These are phyloP conservation scores for Camptogramma bilineatum DNA, from an alignment of 2,888 invertebrate species.

Conservation along the genomic window DNA sequence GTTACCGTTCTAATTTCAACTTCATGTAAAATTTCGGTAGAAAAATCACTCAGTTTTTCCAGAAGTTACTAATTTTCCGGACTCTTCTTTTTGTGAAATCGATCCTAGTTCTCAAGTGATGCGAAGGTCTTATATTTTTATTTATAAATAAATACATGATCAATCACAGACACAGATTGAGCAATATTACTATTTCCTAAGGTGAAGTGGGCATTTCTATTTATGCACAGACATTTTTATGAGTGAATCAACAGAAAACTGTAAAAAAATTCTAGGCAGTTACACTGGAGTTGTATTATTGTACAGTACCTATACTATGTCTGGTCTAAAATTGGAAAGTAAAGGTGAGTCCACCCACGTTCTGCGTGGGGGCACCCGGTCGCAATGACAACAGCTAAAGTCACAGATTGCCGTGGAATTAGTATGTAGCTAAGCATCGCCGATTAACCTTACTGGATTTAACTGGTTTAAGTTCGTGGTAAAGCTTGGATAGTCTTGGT, in stretches of 20 bases:
- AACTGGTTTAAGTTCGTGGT: not conserved
- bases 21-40: too few species aligned
- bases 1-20: too few species aligned
- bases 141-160: too few species aligned
- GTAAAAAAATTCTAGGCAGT: not conserved
- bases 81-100: too few species aligned
- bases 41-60: too few species aligned
- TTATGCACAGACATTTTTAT: too few species aligned
- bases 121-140: too few species aligned
- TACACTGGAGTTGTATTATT: not conserved
- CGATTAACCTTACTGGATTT: not conserved
- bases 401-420: constrained; percentile 24
- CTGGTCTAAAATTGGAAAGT: constrained; percentile 71
- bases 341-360: constrained; percentile 59
- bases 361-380: constrained; percentile 59
- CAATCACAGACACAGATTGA: too few species aligned
- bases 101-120: too few species aligned
- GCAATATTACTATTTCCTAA: too few species aligned
- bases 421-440: not conserved
- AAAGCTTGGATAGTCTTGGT: not conserved
- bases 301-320: not conserved
- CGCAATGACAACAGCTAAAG: constrained; percentile 31
- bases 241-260: not conserved
- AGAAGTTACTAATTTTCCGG: too few species aligned
- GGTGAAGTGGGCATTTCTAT: too few species aligned